Percentiles rank a stretch among this genome's conserved stretches.
Evolutionary conservation across 2,797 vertebrate species (phyloP).

Genomic region (Potorous gilbertii): DNA sequence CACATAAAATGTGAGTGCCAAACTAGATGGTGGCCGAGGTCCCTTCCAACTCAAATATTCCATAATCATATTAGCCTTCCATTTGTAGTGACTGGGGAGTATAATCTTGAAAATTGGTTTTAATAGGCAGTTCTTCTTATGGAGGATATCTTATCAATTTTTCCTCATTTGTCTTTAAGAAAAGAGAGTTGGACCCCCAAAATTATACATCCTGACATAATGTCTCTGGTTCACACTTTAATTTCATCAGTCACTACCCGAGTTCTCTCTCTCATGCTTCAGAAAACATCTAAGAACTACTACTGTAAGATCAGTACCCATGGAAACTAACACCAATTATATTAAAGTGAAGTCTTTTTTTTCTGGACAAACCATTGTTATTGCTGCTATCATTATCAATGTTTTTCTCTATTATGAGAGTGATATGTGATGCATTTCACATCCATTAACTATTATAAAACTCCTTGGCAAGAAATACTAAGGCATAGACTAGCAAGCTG

Average conservation of each 20-base stretch:
- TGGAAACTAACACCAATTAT: neutral
- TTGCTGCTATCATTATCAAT: neutral
- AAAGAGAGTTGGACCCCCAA: neutral
- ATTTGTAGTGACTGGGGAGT: neutral
- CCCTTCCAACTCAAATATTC: too few relatives aligned
- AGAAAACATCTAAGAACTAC: slow-evolving; percentile 3
- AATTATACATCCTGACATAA: neutral
- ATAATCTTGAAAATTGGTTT: neutral
- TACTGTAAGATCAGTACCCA: neutral
- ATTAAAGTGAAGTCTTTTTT: slow-evolving; percentile 11
- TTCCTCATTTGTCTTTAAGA: neutral
- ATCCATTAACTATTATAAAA: neutral
- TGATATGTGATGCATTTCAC: slow-evolving; percentile 36
- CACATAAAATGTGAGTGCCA: neutral
- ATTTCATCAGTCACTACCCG: neutral
- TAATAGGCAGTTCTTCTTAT: neutral
- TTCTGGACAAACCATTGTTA: neutral
- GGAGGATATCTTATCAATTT: neutral
- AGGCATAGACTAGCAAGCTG: slow-evolving; percentile 57
- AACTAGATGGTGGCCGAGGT: neutral
- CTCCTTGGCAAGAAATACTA: slow-evolving; percentile 17
- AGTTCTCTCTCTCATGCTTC: neutral
- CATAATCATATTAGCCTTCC: neutral
- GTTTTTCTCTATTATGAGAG: neutral
- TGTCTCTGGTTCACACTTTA: neutral